Conservation (phyloP, 2,797 vertebrate species). For the Pseudochirops corinnae region DNA sequence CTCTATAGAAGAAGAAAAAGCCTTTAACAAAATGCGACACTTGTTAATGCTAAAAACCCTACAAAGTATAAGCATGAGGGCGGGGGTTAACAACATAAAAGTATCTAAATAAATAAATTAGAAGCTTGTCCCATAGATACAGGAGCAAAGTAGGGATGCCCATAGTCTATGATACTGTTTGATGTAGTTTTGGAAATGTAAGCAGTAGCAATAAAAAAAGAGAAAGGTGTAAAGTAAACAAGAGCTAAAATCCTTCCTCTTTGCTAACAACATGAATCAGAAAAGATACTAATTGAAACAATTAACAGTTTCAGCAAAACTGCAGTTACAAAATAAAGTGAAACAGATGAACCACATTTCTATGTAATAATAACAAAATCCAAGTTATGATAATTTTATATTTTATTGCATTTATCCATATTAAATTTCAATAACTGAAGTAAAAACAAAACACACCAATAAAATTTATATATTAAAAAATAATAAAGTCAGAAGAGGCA, state of each 20-base stretch:
- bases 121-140: not conserved
- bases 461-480: not conserved
- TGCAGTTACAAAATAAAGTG: not conserved
- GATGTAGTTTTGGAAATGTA: not conserved
- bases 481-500: not conserved
- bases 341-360: not conserved
- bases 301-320: not conserved
- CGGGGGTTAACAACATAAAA: not conserved
- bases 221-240: not conserved
- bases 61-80: not conserved
- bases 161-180: not conserved
- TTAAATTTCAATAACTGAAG: not conserved
- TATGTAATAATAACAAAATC: not conserved
- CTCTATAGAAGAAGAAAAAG: not conserved
- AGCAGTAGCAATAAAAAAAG: not conserved
- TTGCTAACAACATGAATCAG: not conserved
- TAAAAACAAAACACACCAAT: not conserved
- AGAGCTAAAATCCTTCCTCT: not conserved
- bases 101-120: not conserved
- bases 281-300: not conserved
- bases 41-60: not conserved
- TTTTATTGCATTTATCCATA: not conserved
- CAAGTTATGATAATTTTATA: not conserved
- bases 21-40: not conserved
- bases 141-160: not conserved